Evolutionary conservation across 2,113 vertebrate species (phyloP).

Genomic region (Phainopepla nitens): DNA sequence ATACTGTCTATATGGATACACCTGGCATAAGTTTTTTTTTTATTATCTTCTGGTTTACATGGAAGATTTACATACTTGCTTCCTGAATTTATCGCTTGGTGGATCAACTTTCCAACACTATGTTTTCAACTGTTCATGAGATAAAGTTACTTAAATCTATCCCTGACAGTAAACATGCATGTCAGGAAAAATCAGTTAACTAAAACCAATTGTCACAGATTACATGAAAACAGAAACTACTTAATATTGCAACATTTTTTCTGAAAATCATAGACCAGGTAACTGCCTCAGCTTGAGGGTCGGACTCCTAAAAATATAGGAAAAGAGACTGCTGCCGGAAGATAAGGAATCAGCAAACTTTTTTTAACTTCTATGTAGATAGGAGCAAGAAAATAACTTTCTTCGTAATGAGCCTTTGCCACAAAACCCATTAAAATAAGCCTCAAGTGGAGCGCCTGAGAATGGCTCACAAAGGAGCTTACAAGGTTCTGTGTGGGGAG

Average conservation of each 20-base stretch:
- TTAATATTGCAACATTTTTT: background rate
- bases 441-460: background rate
- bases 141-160: background rate
- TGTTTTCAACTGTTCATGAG: background rate
- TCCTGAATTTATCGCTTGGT: background rate
- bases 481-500: background rate
- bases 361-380: background rate
- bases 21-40: background rate
- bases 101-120: background rate
- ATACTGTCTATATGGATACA: background rate
- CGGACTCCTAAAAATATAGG: background rate
- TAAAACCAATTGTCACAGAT: background rate
- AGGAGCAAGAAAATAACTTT: background rate
- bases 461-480: background rate
- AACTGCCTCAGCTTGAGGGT: background rate
- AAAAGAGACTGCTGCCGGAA: background rate
- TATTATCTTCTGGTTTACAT: background rate
- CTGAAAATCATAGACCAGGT: background rate
- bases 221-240: background rate
- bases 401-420: background rate
- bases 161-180: background rate
- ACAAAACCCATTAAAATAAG: background rate
- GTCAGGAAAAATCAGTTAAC: accelerated
- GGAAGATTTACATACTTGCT: background rate
- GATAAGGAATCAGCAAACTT: background rate